Percentiles rank a stretch among this genome's conserved stretches.
Conservation (phyloP, 2,797 vertebrate genomes). For the Eulemur albifrons region DNA sequence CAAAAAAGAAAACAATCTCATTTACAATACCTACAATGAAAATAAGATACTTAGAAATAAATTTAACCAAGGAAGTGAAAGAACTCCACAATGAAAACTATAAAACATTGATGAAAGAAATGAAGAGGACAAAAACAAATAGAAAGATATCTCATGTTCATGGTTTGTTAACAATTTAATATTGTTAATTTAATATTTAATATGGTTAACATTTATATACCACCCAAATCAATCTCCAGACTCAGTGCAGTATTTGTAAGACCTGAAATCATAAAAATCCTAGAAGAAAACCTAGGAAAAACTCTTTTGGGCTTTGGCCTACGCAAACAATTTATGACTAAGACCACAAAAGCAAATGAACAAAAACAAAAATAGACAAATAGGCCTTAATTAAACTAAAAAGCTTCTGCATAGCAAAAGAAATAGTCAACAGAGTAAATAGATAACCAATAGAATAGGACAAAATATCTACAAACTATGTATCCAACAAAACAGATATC, state of each 20-base stretch:
- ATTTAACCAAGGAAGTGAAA: not conserved
- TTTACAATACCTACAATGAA: not conserved
- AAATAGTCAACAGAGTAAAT: not conserved
- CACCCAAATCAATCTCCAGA: not conserved
- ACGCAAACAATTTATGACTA: not conserved
- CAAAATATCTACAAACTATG: not conserved
- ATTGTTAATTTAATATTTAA: not conserved
- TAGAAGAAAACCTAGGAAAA: not conserved
- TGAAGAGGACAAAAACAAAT: not conserved
- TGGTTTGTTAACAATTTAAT: not conserved
- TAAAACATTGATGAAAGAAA: not conserved
- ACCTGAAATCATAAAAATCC: not conserved
- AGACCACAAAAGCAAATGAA: not conserved
- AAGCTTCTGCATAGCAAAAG: not conserved
- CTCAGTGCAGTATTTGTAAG: not conserved
- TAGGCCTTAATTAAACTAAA: not conserved
- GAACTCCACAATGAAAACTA: not conserved
- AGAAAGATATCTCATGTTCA: not conserved
- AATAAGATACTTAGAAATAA: not conserved
- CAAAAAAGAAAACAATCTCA: not conserved
- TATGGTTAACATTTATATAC: not conserved
- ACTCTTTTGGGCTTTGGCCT: not conserved
- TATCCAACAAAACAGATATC: not conserved
- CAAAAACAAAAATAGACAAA: not conserved
- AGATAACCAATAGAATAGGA: not conserved